Base-by-base conservation (phyloP, 2,888 invertebrate species). In the Epirrhoe tristata region DNA sequence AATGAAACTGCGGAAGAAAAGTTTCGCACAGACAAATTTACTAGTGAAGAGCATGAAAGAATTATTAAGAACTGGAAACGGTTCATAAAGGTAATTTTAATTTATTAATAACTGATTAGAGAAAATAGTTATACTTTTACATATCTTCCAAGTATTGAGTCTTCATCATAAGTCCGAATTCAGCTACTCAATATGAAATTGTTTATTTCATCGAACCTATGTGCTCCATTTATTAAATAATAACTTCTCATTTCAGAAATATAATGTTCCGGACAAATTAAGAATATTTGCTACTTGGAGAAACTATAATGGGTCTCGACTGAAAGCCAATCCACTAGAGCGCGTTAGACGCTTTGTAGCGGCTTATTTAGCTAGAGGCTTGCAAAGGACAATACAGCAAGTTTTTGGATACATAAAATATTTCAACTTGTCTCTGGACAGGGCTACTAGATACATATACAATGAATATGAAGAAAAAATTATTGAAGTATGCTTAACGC, bases 331-430 rank as follows among this genome's bases (percentile, higher is more conserved):
- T 3, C 78, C 81, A 32, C 83, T 85, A 69, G 89, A 90, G 73
- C 63, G 64, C 46, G 84, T 79, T 4, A 81, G 88, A 67, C 81
- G 82, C 50, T 90, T 81, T 81, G 81, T 87, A 14, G 79, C 81
- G 54, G 81, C 87, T 53, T 91, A 79, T 75, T 76, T 92, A 58
- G 87, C 90, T n/a, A 76, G 81, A 69, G 87, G 88, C 14, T 72
- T 92, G 54, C 10, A 89, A 66, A 83, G 92, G 68, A 88, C 80
- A 67, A 58, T 86, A n/a, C 77, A 83, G 62, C 91, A 91, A 80
- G 84, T 91, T 16, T 87, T 85, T 69, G 79, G 77, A 60, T 83
- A 88, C 71, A 73, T 90, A 54, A 68, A 58, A 34, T 43, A 7
- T 46, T 84, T 32, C 73, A 76, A 43, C 62, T 77, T 63, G 85